Percentiles rank a stretch among this genome's conserved stretches.
Conservation (phyloP, 2,113 vertebrate genomes). For the Sinocyclocheilus grahami region DNA sequence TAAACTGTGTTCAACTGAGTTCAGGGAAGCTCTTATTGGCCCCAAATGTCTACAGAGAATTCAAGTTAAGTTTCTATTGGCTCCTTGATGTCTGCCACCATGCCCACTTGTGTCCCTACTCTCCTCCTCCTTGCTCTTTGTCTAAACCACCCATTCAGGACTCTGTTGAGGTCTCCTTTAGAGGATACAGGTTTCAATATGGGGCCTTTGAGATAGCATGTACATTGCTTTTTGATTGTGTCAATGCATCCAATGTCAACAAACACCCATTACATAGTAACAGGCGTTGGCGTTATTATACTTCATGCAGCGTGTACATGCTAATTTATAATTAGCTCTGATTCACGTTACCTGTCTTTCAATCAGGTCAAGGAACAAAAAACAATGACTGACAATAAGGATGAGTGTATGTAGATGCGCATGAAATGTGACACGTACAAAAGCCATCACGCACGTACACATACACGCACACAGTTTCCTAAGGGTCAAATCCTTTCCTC, state of each 20-base stretch:
- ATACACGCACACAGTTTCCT: neutral
- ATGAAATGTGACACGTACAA: neutral
- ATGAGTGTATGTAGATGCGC: neutral
- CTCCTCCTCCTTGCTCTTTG: conserved; percentile 66
- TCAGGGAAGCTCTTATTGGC: conserved; percentile 69
- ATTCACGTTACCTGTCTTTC: neutral
- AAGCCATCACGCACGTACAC: neutral
- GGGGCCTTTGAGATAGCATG: conserved; percentile 65
- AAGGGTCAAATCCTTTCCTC: conserved; percentile 8
- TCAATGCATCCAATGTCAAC: neutral
- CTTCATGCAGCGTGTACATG: neutral
- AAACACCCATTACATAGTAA: conserved; percentile 35
- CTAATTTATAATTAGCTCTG: neutral
- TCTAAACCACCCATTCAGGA: conserved; percentile 49
- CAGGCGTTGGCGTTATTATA: neutral
- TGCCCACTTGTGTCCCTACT: conserved; percentile 65
- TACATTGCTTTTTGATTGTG: conserved; percentile 47
- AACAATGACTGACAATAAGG: neutral
- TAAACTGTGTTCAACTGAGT: conserved; percentile 59
- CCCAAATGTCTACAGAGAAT: conserved; percentile 25
- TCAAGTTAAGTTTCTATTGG: conserved; percentile 68
- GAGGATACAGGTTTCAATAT: conserved; percentile 62
- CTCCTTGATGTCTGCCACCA: conserved; percentile 48
- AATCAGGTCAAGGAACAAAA: conserved; percentile 5
- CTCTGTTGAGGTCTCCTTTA: conserved; percentile 46